Base-by-base conservation (phyloP, 2,888 invertebrate genomes). In the Drosophila eohydei region DNA sequence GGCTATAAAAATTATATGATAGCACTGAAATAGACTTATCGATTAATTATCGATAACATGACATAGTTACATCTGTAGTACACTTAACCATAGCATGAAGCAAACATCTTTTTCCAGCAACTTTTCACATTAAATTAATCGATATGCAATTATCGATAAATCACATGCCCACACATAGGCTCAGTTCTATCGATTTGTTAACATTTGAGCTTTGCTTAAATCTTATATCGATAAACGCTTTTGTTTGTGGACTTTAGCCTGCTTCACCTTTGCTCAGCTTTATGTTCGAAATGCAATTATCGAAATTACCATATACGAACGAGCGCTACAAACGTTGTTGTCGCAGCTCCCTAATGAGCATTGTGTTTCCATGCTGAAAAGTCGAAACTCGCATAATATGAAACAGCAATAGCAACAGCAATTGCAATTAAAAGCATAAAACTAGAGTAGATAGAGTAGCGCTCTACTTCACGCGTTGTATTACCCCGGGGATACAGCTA, bases 361-460 rank as follows among this genome's bases (percentile, higher is more conserved):
- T 21, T 56, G 59, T 40, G 36, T 58, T 71, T 44, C 36, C 55
- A 46, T 41, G 40, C 21, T 9, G 48, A 30, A 44, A 46, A 43
- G 59, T 57, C 59, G 40, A 72, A 54, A 44, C 63, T 40, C 55
- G 54, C 54, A 55, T 50, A 58, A 44, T 63, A 40, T 50, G 64
- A 26, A 52, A 50, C 55, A 59, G 34, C 14, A 28, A 38, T 46
- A 59, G 38, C n/a, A 34, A 36, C 28, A 55, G 32, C 43, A 74
- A 73, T 57, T 46, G 50, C 72, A 74, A 58, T 61, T 54, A 72
- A 40, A 46, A 54, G 52, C 74, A 56, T 57, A 43, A 66, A 73
- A 66, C 59, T 73, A 60, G 46, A 60, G 43, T 66, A 56, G 72
- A 72, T 74, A 57, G 46, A 32, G 51, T 26, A 12, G 8, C 9